Base-by-base conservation (phyloP, 1,140 invertebrate genomes). In the Heliconius eleuchia region DNA sequence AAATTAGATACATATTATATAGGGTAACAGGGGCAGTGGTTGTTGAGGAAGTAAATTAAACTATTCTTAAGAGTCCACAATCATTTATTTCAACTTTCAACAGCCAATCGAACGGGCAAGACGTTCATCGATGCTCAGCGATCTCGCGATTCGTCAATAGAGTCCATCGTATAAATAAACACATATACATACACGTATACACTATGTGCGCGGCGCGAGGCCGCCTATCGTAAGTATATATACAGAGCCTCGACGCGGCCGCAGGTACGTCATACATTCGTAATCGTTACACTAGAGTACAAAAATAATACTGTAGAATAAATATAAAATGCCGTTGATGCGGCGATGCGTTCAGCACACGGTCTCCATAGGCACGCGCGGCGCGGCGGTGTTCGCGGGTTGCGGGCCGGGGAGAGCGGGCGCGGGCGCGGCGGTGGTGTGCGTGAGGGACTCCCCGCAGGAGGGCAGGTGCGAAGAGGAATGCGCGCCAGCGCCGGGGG, bases 401-500 rank as follows among this genome's bases (percentile, higher is more conserved):
- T 96, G 95, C 95, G 96, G 82, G 96, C 96, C 42, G 13, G 39
- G 11, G 96, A 23, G 96, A 81, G 96, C 96, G 83, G 96, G 96
- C 90, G 97, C 95, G 39, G 97, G 97, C 90, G 97, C 81, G 79
- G 96, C 96, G 46, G 96, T 97, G 83, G 97, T 97, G 89, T 97
- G 96, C 73, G 96, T 97, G 70, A 97, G 95, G 57, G 96, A 96
- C 86, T 97, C 97, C 39, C 96, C 96, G 94, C 97, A 96, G 42
- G 97, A 97, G 34, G 97, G 97, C 91, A 97, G 94, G 30, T 97
- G 97, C 90, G 97, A 97, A 42, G 97, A 97, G 80, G 96, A 96
- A 79, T 96, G 96, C 86, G 96, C 96, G 86, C 95, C 86, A 95
- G 95, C 95, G 76, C 80, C 95, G 94, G 87, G 94, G 83, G 92